Base-by-base conservation (phyloP, 2,113 vertebrate species). In the Trichomycterus rosablanca region DNA sequence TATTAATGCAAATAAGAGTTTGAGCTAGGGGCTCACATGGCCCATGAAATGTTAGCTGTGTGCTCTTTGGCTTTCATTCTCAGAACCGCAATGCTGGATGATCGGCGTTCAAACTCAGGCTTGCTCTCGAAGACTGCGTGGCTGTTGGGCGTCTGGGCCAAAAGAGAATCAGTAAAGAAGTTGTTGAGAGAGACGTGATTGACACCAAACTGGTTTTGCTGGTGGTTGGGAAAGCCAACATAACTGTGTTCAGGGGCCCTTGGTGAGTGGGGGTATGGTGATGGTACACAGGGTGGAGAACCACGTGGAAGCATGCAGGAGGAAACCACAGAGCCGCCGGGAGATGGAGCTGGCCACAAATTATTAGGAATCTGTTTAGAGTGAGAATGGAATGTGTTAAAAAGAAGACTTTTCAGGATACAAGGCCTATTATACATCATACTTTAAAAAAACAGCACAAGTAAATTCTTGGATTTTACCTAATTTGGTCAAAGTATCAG, bases 21-120 rank as follows among this genome's bases (percentile, higher is more conserved):
- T 69, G 37, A 45, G 16, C 23, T n/a, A 9, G 58, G 24, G 28
- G 59, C 40, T 95, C 92, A 97, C 91, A 98, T 94, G 76, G 95
- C 91, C 96, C 96, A 98, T 60, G 96, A 95, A 83, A 98, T 98
- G 86, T 98, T 98, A 73, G 96, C 96, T 39, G 96, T 75, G 66
- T 98, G 96, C 82, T 98, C 96, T 77, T 98, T 98, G 78, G 95
- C 96, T 81, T 98, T 98, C 96, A 98, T 97, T 76, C 96, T 90
- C 81, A 98, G 89, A 74, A 97, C 96, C 2, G 96, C 96, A 20
- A 98, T 98, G 78, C 95, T 98, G 76, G 96, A 98, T 18, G 96
- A 96, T 46, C 96, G 88, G 60, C 96, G 83, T 85, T 98, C 96
- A 42, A 97, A 94, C 76, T 98, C 96, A 0, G 96, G 95, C 77